Evolutionary conservation across 2,113 vertebrate species (phyloP), one percentile per base, ranked within the genome.

Genomic region (Electrona antarctica): DNA sequence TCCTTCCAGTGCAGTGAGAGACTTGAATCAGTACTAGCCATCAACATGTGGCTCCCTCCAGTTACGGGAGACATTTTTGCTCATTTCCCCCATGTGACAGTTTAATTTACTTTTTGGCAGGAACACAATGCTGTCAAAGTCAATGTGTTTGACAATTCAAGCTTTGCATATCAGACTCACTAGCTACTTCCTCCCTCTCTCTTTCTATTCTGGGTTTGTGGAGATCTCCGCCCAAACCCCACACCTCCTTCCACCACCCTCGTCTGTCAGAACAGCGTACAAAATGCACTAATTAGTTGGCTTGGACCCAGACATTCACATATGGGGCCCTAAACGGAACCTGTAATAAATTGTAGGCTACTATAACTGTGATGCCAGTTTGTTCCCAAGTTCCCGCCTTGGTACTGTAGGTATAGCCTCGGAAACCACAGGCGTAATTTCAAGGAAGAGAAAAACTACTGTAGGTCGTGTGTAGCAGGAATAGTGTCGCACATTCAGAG

Each of bases 51-150:
- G 28, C 21, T 52, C 66, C 64, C 61, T 33, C 57, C 29, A 55
- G 21, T 62, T 49, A 58, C 64, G 57, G 14, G 21, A 76, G 54
- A 59, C 47, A 13, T 67, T 57, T 69, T 66, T 71, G 1, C 29
- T 64, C 69, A 65, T 85, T 84, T 83, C 6, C 10, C 56, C 52
- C 54, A 51, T 54, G 29, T 83, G 74, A 82, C 73, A 65, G 68
- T 64, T 69, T 65, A n/a, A 81, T 82, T 73, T 48, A 46, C 67
- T 12, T 58, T 52, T 59, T 56, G 68, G n/a, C 8, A 28, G 52
- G 8, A n/a, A 28, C 10, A 76, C 59, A 76, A 59, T 64, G 51
- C 21, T 58, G 29, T 60, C 29, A 33, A 28, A 8, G 21, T 60
- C 46, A 52, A 46, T 50, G 61, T 12, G 45, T 60, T 50, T 63